Evolutionary conservation across 2,888 invertebrate genomes (phyloP).

Genomic region (Patella ulyssiponensis): DNA sequence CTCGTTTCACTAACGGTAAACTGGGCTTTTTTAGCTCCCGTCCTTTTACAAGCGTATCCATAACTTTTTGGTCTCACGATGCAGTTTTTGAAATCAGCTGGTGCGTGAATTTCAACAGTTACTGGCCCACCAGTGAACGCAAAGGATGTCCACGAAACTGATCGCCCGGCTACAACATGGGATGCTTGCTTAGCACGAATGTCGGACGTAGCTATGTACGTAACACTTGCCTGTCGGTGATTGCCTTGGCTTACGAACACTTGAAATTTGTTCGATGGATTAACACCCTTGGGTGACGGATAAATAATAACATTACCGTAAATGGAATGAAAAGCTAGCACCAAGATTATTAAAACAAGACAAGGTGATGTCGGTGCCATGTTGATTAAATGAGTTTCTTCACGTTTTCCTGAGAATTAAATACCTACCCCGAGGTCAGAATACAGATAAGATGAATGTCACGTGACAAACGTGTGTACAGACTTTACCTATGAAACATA

Average conservation of each 20-base stretch:
- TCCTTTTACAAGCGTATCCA: slow-evolving; percentile 21
- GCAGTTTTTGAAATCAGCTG: slow-evolving; percentile 30
- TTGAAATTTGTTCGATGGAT: slow-evolving; percentile 19
- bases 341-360: too few species aligned
- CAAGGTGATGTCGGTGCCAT: too few species aligned
- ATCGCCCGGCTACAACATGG: slow-evolving; percentile 18
- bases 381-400: too few species aligned
- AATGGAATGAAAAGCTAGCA: too few species aligned
- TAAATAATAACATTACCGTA: slow-evolving; percentile 7
- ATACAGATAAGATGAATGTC: too few species aligned
- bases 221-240: slow-evolving; percentile 2
- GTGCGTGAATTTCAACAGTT: slow-evolving; percentile 30
- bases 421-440: too few species aligned
- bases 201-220: slow-evolving; percentile 26
- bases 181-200: slow-evolving; percentile 14
- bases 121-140: slow-evolving; percentile 27
- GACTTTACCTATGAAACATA: too few species aligned
- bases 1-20: slow-evolving; percentile 24
- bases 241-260: slow-evolving; percentile 20
- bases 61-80: slow-evolving; percentile 31
- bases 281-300: slow-evolving; percentile 7
- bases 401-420: too few species aligned
- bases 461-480: too few species aligned
- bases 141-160: slow-evolving; percentile 37
- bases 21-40: slow-evolving; percentile 26